A percentile compares a stretch with the other conserved stretches of the same genome.
Evolutionary conservation across 1,140 invertebrate species (phyloP).

Genomic region (Papilio aristodemus): DNA sequence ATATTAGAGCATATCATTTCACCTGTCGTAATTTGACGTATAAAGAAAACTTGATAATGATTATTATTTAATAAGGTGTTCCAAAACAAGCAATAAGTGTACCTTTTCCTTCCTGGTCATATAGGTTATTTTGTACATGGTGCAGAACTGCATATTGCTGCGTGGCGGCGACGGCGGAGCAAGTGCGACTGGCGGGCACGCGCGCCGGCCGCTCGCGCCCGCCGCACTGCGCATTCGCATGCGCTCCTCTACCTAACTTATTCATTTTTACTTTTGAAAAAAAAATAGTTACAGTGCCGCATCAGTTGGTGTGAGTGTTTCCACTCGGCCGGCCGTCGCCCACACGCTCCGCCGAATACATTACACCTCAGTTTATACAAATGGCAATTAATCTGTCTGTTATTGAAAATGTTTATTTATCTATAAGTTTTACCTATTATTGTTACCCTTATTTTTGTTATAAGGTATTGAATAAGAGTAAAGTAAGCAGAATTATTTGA

Average conservation of each 20-base stretch:
- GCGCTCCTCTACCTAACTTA: conserved; percentile 57
- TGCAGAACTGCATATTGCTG: conserved; percentile 64
- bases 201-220: conserved; percentile 35
- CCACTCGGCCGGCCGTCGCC: conserved; percentile 45
- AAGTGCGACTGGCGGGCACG: conserved; percentile 30
- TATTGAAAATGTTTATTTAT: background rate
- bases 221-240: conserved; percentile 40
- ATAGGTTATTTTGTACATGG: conserved; percentile 76
- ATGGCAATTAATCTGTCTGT: too few relatives aligned
- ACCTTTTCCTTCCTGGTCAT: conserved; percentile 71
- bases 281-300: conserved; percentile 47
- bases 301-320: conserved; percentile 44
- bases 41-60: background rate
- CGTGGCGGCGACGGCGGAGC: conserved; percentile 10
- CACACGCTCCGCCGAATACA: conserved; percentile 17
- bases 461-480: background rate
- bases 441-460: background rate
- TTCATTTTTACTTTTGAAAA: conserved; percentile 69
- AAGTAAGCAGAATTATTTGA: too few relatives aligned
- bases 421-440: background rate
- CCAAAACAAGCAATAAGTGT: conserved; percentile 34
- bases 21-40: conserved; percentile 2
- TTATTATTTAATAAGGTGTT: conserved; percentile 17
- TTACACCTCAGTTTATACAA: background rate
- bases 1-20: conserved; percentile 11